phyloP scores from a whole-genome alignment of 2,888 invertebrate species.

The Chirona hameri region DNA sequence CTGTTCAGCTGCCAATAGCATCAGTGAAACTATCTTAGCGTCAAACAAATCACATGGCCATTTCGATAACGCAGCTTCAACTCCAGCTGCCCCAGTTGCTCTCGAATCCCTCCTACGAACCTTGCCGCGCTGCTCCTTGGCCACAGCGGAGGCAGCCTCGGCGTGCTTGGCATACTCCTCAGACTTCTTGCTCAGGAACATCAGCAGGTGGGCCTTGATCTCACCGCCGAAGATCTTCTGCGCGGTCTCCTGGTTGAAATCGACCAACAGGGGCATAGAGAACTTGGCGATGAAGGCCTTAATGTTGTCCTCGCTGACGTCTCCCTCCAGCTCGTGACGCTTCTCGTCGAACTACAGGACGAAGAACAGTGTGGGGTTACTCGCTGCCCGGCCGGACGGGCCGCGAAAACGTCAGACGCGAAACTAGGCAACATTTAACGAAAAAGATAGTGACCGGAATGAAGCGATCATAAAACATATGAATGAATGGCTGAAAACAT shows the following conservation, averaged over 20 bases:
- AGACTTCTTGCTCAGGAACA: conserved; percentile 89
- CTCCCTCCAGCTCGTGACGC: conserved; percentile 67
- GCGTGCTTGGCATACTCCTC: conserved; percentile 77
- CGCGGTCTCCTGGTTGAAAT: conserved; percentile 96
- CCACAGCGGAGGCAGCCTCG: conserved; percentile 73
- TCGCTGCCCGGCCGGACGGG: too few relatives aligned
- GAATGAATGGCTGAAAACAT: too few relatives aligned
- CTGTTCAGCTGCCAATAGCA: too few relatives aligned
- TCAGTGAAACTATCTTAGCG: too few relatives aligned
- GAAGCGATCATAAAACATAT: too few relatives aligned
- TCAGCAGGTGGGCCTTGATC: conserved; percentile 90
- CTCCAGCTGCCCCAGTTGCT: not conserved
- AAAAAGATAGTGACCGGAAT: too few relatives aligned
- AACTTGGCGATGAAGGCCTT: conserved; percentile 79
- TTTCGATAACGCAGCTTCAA: not conserved
- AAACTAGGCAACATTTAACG: too few relatives aligned
- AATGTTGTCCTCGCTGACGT: conserved; percentile 62
- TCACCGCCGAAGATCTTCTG: conserved; percentile 98
- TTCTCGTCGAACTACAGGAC: conserved; percentile 74
- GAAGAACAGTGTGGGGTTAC: too few relatives aligned
- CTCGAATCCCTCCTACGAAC: conserved; percentile 41
- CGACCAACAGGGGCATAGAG: conserved; percentile 84
- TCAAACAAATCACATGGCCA: too few relatives aligned
- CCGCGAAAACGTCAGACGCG: too few relatives aligned
- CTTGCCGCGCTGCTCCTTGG: conserved; percentile 84